phyloP scores from a whole-genome alignment of 1,140 invertebrate species.

The Dinothrombium tinctorium region DNA sequence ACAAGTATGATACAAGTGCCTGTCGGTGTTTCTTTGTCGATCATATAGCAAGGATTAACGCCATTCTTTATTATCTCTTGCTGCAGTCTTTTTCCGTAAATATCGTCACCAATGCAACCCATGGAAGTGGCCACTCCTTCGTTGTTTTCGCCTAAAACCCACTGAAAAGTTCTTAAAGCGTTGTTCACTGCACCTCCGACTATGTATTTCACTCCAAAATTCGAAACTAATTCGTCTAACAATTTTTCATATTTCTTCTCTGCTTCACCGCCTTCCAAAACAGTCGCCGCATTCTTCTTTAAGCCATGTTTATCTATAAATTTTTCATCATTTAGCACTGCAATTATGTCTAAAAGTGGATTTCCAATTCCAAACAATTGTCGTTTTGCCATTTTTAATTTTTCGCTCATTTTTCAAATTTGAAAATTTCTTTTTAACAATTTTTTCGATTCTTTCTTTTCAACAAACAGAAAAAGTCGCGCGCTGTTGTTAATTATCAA shows the following conservation, averaged over 20 bases:
- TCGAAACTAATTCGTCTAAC: slow-evolving; percentile 45
- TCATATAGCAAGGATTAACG: slow-evolving; percentile 68
- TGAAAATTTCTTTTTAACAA: too few relatives aligned
- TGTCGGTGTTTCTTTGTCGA: slow-evolving; percentile 45
- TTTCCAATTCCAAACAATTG: slow-evolving; percentile 88
- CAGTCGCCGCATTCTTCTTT: slow-evolving; percentile 43
- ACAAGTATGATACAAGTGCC: slow-evolving; percentile 66
- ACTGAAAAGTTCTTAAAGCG: slow-evolving; percentile 9
- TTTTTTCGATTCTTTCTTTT: too few relatives aligned
- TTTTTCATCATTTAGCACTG: slow-evolving; percentile 42
- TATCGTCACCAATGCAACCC: slow-evolving; percentile 78
- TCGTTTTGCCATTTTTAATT: too few relatives aligned
- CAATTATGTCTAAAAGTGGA: slow-evolving; percentile 85
- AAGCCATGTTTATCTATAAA: slow-evolving; percentile 47
- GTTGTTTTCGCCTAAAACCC: slow-evolving; percentile 4
- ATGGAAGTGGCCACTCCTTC: slow-evolving; percentile 37
- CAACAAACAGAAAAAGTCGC: too few relatives aligned
- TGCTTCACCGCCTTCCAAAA: slow-evolving; percentile 41
- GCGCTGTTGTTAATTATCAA: too few relatives aligned
- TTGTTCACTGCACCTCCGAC: slow-evolving; percentile 19
- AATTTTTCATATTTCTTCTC: slow-evolving; percentile 36
- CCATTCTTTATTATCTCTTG: slow-evolving; percentile 53
- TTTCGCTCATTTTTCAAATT: too few relatives aligned
- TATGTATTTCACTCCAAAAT: slow-evolving; percentile 43
- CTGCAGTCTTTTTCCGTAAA: slow-evolving; percentile 61